Base-by-base conservation (phyloP, 1,140 invertebrate genomes). In the Ruditapes philippinarum region DNA sequence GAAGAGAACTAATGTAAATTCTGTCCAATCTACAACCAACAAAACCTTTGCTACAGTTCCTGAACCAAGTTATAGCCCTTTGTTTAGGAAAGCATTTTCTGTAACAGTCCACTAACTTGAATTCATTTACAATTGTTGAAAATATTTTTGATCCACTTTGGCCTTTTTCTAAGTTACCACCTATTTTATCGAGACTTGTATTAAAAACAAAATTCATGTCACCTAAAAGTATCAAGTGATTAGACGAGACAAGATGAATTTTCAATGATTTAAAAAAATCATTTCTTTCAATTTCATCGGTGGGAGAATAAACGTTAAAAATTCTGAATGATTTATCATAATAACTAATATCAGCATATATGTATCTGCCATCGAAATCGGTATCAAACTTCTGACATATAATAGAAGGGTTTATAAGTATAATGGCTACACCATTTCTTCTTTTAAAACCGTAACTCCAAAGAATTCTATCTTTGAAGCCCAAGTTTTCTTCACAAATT, bases 221-320 rank as follows among this genome's bases (percentile, higher is more conserved):
- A 3, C 36, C 36, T 9, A 22, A 3, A 5, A 92, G 31, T 49
- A 92, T 87, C 45, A 90, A 60, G 42, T 73, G 22, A 17, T 65
- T 85, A 22, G 78, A 31, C 17, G 80, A 83, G 4, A 87, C 74
- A 14, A 90, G 42, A 89, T 82, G 68, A 45, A 49, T 68, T 38
- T 90, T 28, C 60, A 70, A 19, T 14, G 54, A 17, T 78, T 88
- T 73, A 84, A 91, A 91, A 17, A 40, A 74, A 25, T 57, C 28
- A 36, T 57, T 89, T 54, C 91, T 51, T 31, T 90, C 86, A 0
- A 11, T 17, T 28, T 9, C 60, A 51, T 33, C 49, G 68, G 78
- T 89, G 33, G 91, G 90, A 70, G 82, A 65, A 86, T 92, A 91
- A 42, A 91, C 38, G 90, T 84, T 86, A 12, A 91, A 28, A 22